Percentiles rank a stretch among this genome's conserved stretches.
Evolutionary conservation across 2,113 vertebrate genomes (phyloP).

Genomic region (Rhea pennata): DNA sequence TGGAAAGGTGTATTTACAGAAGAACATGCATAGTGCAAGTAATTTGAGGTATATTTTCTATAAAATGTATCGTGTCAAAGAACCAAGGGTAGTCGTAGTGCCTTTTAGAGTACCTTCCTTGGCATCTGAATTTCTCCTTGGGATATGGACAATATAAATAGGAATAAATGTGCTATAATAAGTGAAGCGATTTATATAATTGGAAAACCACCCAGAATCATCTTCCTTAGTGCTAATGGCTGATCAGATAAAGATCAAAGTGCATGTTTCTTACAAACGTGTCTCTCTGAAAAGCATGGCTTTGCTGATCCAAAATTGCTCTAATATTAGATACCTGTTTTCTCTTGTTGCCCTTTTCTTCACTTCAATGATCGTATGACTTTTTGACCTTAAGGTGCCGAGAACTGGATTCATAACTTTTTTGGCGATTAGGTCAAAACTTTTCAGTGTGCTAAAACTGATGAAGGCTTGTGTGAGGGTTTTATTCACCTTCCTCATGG

Average conservation of each 20-base stretch:
- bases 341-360: neutral
- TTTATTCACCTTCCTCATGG: neutral
- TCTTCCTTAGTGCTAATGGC: neutral
- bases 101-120: neutral
- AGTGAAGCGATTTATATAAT: neutral
- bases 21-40: neutral
- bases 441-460: neutral
- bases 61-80: neutral
- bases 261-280: neutral
- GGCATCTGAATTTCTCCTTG: neutral
- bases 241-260: neutral
- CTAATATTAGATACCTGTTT: neutral
- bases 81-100: neutral
- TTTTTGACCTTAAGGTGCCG: neutral
- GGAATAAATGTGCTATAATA: neutral
- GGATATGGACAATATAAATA: neutral
- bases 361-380: neutral
- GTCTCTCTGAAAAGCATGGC: neutral
- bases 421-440: neutral
- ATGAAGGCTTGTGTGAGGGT: neutral
- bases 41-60: neutral
- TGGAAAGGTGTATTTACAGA: neutral
- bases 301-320: neutral
- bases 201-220: accelerated
- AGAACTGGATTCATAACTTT: neutral